Base-by-base conservation (phyloP, 2,797 vertebrate species). In the Channa striata region DNA sequence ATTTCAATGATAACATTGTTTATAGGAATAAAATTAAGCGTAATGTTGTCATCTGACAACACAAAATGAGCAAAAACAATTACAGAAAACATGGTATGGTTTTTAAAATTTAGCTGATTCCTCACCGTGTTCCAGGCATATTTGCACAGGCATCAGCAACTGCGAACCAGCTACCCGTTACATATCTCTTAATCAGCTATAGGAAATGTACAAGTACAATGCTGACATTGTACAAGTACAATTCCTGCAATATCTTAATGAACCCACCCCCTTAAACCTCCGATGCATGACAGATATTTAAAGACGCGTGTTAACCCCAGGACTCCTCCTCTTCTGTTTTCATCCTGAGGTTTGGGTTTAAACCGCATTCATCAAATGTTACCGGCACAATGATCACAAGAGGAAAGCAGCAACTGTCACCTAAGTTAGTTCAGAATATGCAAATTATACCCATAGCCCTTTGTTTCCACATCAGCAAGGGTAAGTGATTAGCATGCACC, bases 361-460 rank as follows among this genome's bases (percentile, higher is more conserved):
- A 88, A 64, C 87, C 88, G 83, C 68, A 78, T 79, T 91, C 80
- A 72, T 72, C 80, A 52, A 92, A 95, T 97, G 97, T 98, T 98
- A 96, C 96, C 80, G 95, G 97, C 95, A 94, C 93, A 93, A 96
- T 96, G 95, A 96, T 94, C 87, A 90, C 78, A 90, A 88, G 83
- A 93, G 59, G 53, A 80, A 96, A 95, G 96, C 95, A 94, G 95
- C 95, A 97, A 97, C 96, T 98, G 97, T 95, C 97, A 98, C 96
- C 96, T 96, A 98, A 98, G 96, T 97, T 96, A 95, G 97, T 96
- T 95, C 97, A 97, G 96, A 99, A 99, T 97, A 98, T 99, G 96
- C 97, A 97, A 77, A 86, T 82, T 92, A 91, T 90, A 83, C 59
- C 88, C 92, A 90, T 91, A 91, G 79, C 87, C 89, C 91, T 91